phyloP scores from a whole-genome alignment of 37 sponge, comb jelly and placozoan genomes.

The Tethya wilhelma region DNA sequence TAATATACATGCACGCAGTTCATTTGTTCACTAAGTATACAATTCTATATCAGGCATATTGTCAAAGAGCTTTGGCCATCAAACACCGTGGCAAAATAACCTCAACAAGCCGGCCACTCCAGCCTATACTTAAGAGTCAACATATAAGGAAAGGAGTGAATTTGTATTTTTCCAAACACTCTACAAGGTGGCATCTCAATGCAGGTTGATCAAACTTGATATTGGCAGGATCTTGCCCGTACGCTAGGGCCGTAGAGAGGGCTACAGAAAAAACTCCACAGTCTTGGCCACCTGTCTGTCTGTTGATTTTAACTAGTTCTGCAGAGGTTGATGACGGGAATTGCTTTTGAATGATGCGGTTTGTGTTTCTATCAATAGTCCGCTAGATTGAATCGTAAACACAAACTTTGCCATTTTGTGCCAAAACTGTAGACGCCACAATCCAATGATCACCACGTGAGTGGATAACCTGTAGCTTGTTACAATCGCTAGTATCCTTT shows the following conservation, averaged over 20 bases:
- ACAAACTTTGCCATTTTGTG: not conserved
- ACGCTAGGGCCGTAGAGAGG: conserved; percentile 23
- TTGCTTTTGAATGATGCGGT: conserved; percentile 10
- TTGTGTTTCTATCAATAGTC: conserved; percentile 23
- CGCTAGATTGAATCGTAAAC: conserved; percentile 35
- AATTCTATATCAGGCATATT: no score
- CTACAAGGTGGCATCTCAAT: no score
- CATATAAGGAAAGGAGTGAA: no score
- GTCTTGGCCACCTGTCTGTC: conserved; percentile 7
- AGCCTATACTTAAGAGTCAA: no score
- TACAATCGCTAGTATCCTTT: not conserved
- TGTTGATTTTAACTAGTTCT: no score
- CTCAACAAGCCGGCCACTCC: no score
- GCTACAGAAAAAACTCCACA: conserved; percentile 39
- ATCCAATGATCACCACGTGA: conserved; percentile 54
- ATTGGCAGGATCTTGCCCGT: conserved; percentile 39
- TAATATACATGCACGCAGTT: no score
- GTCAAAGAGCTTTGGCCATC: no score
- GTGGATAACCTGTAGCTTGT: conserved; percentile 24
- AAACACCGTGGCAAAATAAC: no score
- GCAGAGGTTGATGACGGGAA: not conserved
- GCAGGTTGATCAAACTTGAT: conserved; percentile 21
- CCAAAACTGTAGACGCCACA: conserved; percentile 15
- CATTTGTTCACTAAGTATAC: no score
- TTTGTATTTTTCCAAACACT: no score